Evolutionary conservation across 2,113 vertebrate species (phyloP).

Genomic region (Scatophagus argus): DNA sequence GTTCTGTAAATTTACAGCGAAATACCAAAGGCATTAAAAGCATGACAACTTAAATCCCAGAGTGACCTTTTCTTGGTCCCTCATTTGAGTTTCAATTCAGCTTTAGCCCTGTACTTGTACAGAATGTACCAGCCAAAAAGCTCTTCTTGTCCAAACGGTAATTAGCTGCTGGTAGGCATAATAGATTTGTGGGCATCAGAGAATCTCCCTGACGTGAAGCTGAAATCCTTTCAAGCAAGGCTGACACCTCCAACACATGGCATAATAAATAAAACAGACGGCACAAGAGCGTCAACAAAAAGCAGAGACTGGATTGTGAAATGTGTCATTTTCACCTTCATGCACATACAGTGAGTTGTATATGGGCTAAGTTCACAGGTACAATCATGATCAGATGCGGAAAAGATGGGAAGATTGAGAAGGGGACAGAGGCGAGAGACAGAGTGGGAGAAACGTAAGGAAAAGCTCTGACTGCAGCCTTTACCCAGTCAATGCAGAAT

Average conservation of each 20-base stretch:
- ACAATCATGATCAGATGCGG: conserved; percentile 29
- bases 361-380: conserved; percentile 27
- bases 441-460: conserved; percentile 28
- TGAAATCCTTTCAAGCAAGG: conserved; percentile 32
- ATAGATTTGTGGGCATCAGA: conserved; percentile 33
- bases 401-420: neutral
- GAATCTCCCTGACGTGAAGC: conserved; percentile 17
- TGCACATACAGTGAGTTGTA: neutral
- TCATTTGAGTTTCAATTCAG: conserved; percentile 29
- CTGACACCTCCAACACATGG: conserved; percentile 19
- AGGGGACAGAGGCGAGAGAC: conserved; percentile 1
- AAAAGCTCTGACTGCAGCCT: conserved; percentile 39
- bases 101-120: neutral
- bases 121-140: neutral
- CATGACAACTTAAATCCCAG: conserved; percentile 14
- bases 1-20: neutral
- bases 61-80: neutral
- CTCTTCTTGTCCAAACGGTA: conserved; percentile 28
- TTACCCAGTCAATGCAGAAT: conserved; percentile 38
- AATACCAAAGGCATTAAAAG: neutral
- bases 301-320: conserved; percentile 8
- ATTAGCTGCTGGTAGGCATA: conserved; percentile 32
- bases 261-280: neutral
- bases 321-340: conserved; percentile 6
- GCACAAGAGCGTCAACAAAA: conserved; percentile 28